Base-by-base conservation (phyloP, 2,797 vertebrate species). In the Ptychadena robeensis region DNA sequence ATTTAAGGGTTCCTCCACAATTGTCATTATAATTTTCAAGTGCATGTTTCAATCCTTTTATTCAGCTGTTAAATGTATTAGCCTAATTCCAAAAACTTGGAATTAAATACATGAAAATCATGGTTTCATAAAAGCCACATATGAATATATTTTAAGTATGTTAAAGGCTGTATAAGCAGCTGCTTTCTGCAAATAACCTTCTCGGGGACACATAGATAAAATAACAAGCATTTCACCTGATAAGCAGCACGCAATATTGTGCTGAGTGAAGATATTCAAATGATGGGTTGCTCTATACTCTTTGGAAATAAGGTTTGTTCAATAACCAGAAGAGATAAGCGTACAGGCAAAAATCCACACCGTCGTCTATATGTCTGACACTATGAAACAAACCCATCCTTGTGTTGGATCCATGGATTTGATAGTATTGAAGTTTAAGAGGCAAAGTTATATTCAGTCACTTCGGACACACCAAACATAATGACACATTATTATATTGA, bases 241-340 rank as follows among this genome's bases (percentile, higher is more conserved):
- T 84, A 80, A 80, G 64, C 25, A 70, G 34, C 66, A 67, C 14
- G 31, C 53, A 84, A 74, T 75, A 30, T n/a, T 57, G 73, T 76
- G 80, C 59, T 82, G 80, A 82, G 73, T 82, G 80, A 82, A 82
- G 57, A 82, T 71, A 82, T 77, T 82, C 73, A 82, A 82, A 82
- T 82, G 35, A 27, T 82, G 38, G 18, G 53, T 37, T 75, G 67
- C 27, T 27, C 8, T 63, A 22, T 44, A 69, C 57, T 70, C 65
- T 22, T 32, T 76, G 34, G 69, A 61, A 34, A 64, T 63, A 38
- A 67, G 32, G 32, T 44, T 69, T 53, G 44, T 53, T 53, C 44
- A 53, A 18, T 53, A 53, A 53, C 22, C 15, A 53, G 18, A 22
- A 53, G 44, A 53, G 44, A 53, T 53, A 53, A 53, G 44, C 10